Evolutionary conservation across 2,113 vertebrate genomes (phyloP), one percentile per base, ranked within the genome.

Genomic region (Hyperopisus bebe): DNA sequence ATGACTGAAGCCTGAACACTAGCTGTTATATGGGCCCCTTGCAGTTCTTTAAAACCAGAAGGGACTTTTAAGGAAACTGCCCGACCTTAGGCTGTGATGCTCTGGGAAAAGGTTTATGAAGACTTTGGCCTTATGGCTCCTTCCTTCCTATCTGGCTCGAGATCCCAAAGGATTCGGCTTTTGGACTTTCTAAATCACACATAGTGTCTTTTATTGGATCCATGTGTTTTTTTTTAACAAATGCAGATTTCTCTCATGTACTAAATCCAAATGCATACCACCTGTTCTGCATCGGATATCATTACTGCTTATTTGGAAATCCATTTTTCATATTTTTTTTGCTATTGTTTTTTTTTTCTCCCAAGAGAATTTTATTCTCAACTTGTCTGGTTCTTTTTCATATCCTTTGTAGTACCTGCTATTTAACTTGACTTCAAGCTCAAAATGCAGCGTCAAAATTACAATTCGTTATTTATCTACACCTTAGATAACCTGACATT

Each of bases 191-290:
- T 88, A 55, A 62, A 55, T 62, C 87, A 88, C 35, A 88, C 58
- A n/a, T 87, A 87, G 31, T 62, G 5, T 88, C 87, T 88, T 42
- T 88, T 88, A 88, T 88, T 88, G 87, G 55, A 58, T 88, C 87
- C 87, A 88, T 88, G 87, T 88, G 87, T 88, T 88, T 87, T 53
- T 86, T 87, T 87, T 87, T 51, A 35, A 53, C 87, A 86, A 31
- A 62, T 88, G 31, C n/a, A 88, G 55, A 62, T 62, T 88, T 66
- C 53, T 66, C 87, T 50, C 87, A 88, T 62, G 87, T 88, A 55
- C 48, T 66, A 42, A 88, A n/a, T 42, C 35, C 87, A 88, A 88
- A 88, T 44, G 35, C 87, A 88, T 31, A 62, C 87, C 87, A 88
- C 87, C 87, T 88, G 87, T 58, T 88, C 87, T 53, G 87, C 53